Conservation (phyloP, 2,797 vertebrate genomes). For the Gallinago nigripennis region DNA sequence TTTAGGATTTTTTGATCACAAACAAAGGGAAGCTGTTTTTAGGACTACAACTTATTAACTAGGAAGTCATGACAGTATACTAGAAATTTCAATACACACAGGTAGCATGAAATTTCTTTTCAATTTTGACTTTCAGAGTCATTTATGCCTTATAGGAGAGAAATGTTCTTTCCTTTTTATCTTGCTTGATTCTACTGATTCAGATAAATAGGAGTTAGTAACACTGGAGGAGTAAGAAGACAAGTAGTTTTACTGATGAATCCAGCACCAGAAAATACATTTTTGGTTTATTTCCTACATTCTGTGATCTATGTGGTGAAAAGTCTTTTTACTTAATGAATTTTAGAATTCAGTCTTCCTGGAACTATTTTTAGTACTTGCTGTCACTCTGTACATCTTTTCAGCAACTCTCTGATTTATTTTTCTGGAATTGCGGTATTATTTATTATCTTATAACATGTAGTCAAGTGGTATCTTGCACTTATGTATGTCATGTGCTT, state of each 20-base stretch:
- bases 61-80: background rate
- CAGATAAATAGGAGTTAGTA: background rate
- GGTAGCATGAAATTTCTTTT: background rate
- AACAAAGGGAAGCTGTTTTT: background rate
- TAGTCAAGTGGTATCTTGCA: background rate
- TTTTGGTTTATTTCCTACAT: background rate
- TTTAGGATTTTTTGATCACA: background rate
- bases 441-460: constrained; percentile 59
- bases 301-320: constrained; percentile 29
- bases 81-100: background rate
- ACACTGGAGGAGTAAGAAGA: background rate
- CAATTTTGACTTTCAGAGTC: background rate
- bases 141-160: background rate
- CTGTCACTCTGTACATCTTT: constrained; percentile 13
- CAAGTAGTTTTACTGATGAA: background rate
- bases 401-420: constrained; percentile 54
- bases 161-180: background rate
- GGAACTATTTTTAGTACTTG: constrained; percentile 63
- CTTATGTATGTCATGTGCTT: background rate
- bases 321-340: constrained; percentile 52
- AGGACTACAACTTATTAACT: background rate
- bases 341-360: constrained; percentile 48
- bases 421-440: constrained; percentile 43
- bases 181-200: background rate
- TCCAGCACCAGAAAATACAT: background rate